Base-by-base conservation (phyloP, 2,888 invertebrate species). In the Terebella lapidaria region DNA sequence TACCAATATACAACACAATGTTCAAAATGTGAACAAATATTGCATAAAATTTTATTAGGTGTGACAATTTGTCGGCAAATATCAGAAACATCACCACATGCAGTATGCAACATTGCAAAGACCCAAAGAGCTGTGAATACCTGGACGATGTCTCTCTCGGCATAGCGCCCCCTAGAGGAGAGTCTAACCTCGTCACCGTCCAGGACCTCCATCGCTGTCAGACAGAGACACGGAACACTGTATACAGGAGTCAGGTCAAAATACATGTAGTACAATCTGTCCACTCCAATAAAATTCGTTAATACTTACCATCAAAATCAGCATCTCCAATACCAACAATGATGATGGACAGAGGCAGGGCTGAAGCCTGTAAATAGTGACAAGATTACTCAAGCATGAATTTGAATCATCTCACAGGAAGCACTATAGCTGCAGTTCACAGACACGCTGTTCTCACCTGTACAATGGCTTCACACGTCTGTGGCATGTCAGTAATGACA, bases 401-500 rank as follows among this genome's bases (percentile, higher is more conserved):
- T n/a, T n/a, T n/a, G n/a, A n/a, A n/a, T n/a, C n/a, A n/a, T n/a
- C n/a, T n/a, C n/a, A n/a, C n/a, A n/a, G n/a, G n/a, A n/a, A n/a
- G 42, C 10, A 35, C 42, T 35, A 35, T 15, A 15, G n/a, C 10
- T 35, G 42, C 42, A 35, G n/a, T 15, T 35, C 42, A 35, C 42
- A 15, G 42, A 35, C 42, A 35, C n/a, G 42, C n/a, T 35, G 42
- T 35, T 35, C 42, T 35, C 66, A 78, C 77, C 58, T 73, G 63
- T 45, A 80, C 74, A 60, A 80, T 79, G 26, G 79, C 74, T 45
- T 73, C 67, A 35, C 72, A 72, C 20, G 79, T 79, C 57, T 79
- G 72, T 5, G 71, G 73, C 74, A 86, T 84, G 72, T 86, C 86
- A 2, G 84, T 84, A 61, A 86, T 86, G 49, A 85, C 83, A 2